Evolutionary conservation across 2,888 invertebrate species (phyloP).

Genomic region (Scrobipalpa costella): DNA sequence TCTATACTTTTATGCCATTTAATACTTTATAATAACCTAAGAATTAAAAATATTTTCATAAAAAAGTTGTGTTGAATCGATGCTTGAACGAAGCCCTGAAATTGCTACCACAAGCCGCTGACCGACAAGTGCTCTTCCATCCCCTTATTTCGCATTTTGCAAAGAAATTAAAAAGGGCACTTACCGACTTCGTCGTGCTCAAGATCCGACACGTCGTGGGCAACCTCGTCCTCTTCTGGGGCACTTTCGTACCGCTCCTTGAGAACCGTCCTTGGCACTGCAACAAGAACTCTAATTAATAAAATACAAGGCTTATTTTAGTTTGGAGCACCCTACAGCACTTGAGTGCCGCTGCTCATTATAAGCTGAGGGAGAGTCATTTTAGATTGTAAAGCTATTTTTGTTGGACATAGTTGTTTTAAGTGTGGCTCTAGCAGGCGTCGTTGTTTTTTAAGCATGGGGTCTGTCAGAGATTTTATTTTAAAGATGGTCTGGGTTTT

Average conservation of each 20-base stretch:
- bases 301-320: slow-evolving; percentile 41
- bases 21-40: too few relatives aligned
- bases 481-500: background rate
- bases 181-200: slow-evolving; percentile 79
- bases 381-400: slow-evolving; percentile 64
- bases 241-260: slow-evolving; percentile 91
- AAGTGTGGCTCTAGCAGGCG: slow-evolving; percentile 38
- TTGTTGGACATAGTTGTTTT: slow-evolving; percentile 40
- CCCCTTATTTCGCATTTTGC: slow-evolving; percentile 12
- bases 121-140: background rate
- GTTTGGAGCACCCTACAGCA: slow-evolving; percentile 35
- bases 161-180: slow-evolving; percentile 49
- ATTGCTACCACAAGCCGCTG: background rate
- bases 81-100: background rate
- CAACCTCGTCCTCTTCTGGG: slow-evolving; percentile 88
- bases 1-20: too few relatives aligned
- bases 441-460: slow-evolving; percentile 38
- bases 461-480: slow-evolving; percentile 5
- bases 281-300: slow-evolving; percentile 54
- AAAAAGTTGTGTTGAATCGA: background rate
- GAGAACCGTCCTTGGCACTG: slow-evolving; percentile 91
- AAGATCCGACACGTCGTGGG: slow-evolving; percentile 74
- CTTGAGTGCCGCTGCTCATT: slow-evolving; percentile 44
- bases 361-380: slow-evolving; percentile 56
- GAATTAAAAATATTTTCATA: too few relatives aligned